These are phyloP conservation scores for Gambusia yucatana DNA, from an alignment of 2,797 vertebrate genomes.

Conservation along the genomic window DNA sequence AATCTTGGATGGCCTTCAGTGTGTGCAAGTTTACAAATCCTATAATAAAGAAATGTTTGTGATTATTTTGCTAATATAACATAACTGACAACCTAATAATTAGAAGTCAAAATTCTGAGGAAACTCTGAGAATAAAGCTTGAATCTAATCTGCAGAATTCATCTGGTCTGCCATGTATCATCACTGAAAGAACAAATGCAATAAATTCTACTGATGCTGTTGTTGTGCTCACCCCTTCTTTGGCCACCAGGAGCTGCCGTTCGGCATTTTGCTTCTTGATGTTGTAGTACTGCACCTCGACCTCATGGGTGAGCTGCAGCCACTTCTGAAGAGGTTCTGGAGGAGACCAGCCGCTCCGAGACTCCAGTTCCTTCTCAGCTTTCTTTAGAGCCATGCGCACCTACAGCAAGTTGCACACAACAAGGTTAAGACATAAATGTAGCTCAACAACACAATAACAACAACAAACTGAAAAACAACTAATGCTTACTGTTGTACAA, in stretches of 20 bases:
- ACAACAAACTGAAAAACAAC: not conserved
- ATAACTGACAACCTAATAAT: too few relatives aligned
- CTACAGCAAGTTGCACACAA: slow-evolving; percentile 66
- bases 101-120: too few relatives aligned
- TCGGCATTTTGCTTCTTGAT: slow-evolving; percentile 97
- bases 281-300: slow-evolving; percentile 98
- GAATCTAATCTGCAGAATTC: too few relatives aligned
- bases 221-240: slow-evolving; percentile 89
- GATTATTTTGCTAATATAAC: too few relatives aligned
- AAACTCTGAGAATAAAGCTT: too few relatives aligned
- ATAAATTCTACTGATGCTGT: not conserved
- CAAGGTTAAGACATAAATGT: not conserved
- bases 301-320: slow-evolving; percentile 98
- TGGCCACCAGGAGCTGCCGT: slow-evolving; percentile 93
- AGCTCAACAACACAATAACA: not conserved
- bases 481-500: not conserved
- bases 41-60: too few relatives aligned
- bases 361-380: slow-evolving; percentile 96
- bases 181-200: not conserved
- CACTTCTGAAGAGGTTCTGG: slow-evolving; percentile 95
- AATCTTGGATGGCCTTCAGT: too few relatives aligned
- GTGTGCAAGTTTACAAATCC: too few relatives aligned
- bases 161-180: too few relatives aligned
- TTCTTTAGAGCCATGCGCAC: slow-evolving; percentile 97
- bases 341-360: slow-evolving; percentile 90